phyloP scores from a whole-genome alignment of 2,888 invertebrate genomes.

The Mimachlamys varia region DNA sequence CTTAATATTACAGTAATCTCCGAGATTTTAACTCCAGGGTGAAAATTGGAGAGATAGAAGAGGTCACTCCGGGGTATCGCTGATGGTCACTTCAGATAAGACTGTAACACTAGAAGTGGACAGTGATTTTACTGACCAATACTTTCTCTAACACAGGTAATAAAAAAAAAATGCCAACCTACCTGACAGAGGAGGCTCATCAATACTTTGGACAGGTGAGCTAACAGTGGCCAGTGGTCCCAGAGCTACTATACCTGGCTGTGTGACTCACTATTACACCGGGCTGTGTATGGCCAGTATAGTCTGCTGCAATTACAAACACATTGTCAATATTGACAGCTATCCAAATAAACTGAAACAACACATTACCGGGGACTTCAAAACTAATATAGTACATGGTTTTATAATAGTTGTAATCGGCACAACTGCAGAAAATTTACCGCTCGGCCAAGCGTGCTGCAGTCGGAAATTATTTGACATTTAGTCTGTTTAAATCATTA shows the following conservation, averaged over 20 bases:
- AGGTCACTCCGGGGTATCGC: neutral
- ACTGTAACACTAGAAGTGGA: constrained; percentile 12
- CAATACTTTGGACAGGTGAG: neutral
- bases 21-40: neutral
- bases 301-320: neutral
- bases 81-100: neutral
- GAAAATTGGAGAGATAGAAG: neutral
- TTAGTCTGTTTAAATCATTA: neutral
- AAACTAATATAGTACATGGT: neutral
- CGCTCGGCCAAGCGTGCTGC: too few relatives aligned
- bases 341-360: constrained; percentile 14
- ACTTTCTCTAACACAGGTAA: neutral
- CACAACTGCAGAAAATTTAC: neutral
- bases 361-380: neutral
- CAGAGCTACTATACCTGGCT: neutral
- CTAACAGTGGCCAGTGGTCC: neutral
- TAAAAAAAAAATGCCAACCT: constrained; percentile 20
- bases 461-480: neutral
- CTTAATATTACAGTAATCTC: neutral
- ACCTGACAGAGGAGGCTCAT: constrained; percentile 8
- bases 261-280: neutral
- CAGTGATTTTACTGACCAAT: neutral
- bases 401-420: neutral
- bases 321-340: constrained; percentile 15
- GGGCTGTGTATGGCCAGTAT: neutral